Evolutionary conservation across 2,888 invertebrate species (phyloP).

Genomic region (Heterodera filipjevi): DNA sequence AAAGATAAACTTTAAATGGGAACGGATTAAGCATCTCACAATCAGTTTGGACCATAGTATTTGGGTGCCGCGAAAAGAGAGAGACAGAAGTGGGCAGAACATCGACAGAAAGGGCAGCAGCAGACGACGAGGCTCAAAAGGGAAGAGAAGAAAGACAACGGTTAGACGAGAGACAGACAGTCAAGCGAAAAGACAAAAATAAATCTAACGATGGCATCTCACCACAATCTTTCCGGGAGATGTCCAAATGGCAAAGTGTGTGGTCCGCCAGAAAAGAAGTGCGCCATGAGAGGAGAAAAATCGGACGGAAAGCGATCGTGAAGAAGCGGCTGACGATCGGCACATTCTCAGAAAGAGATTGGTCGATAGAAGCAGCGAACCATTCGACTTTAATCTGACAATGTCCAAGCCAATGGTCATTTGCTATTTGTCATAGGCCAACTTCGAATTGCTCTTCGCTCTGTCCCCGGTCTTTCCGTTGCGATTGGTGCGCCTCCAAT

Average conservation of each 20-base stretch:
- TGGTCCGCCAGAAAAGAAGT: constrained; percentile 36
- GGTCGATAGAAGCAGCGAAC: constrained; percentile 39
- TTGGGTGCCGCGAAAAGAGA: constrained; percentile 34
- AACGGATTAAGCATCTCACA: constrained; percentile 32
- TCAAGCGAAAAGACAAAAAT: neutral
- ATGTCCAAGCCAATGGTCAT: neutral
- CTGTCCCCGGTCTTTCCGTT: neutral
- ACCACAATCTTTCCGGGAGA: neutral
- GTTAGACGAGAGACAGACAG: neutral
- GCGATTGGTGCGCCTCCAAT: neutral
- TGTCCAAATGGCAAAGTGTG: constrained; percentile 55
- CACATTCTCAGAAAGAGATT: neutral
- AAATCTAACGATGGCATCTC: neutral
- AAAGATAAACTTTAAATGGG: constrained; percentile 31
- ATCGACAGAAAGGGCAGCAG: neutral
- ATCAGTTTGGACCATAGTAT: constrained; percentile 30
- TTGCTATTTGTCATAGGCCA: neutral
- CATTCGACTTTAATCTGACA: constrained; percentile 54
- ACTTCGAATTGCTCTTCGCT: neutral
- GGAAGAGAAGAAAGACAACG: too few relatives aligned
- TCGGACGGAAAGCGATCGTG: constrained; percentile 28
- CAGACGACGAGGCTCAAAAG: neutral
- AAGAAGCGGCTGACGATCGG: neutral
- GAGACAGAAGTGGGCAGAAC: constrained; percentile 44
- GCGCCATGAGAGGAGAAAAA: constrained; percentile 25